A percentile compares a stretch with the other conserved stretches of the same genome.
Conservation (phyloP, 1,140 invertebrate species). For the Luehdorfia chinensis region DNA sequence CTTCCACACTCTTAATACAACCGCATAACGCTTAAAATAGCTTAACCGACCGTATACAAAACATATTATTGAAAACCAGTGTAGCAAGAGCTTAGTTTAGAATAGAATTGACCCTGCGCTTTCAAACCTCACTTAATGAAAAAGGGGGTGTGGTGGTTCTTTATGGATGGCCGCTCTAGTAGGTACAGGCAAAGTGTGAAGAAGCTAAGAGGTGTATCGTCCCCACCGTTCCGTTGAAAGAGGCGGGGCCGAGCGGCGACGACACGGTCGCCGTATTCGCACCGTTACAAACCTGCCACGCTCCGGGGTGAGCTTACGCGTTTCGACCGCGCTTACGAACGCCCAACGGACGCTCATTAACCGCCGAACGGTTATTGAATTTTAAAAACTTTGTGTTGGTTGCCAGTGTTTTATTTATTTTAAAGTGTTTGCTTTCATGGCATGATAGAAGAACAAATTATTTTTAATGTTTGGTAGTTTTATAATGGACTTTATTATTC, state of each 20-base stretch:
- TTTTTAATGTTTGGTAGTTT: too few species aligned
- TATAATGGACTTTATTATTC: background rate
- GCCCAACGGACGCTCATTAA: constrained; percentile 29
- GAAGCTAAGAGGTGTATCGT: constrained; percentile 68
- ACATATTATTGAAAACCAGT: constrained; percentile 35
- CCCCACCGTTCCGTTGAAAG: constrained; percentile 46
- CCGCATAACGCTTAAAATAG: constrained; percentile 21
- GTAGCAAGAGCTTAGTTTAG: constrained; percentile 26
- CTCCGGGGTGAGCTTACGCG: constrained; percentile 59
- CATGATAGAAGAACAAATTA: too few species aligned
- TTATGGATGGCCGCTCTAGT: constrained; percentile 44
- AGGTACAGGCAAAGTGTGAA: constrained; percentile 67
- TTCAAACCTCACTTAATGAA: constrained; percentile 3
- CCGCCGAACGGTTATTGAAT: constrained; percentile 31
- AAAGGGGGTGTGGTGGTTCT: constrained; percentile 30
- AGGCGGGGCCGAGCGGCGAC: constrained; percentile 48
- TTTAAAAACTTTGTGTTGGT: constrained; percentile 18
- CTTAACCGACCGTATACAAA: constrained; percentile 14
- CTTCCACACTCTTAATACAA: constrained; percentile 16
- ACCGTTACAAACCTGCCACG: constrained; percentile 62
- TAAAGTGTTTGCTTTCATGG: background rate
- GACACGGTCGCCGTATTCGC: constrained; percentile 35
- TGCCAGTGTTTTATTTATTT: constrained; percentile 14
- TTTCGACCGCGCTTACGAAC: constrained; percentile 26
- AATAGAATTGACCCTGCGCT: constrained; percentile 17